Base-by-base conservation (phyloP, 1,140 invertebrate genomes). In the Drosophila watanabei region DNA sequence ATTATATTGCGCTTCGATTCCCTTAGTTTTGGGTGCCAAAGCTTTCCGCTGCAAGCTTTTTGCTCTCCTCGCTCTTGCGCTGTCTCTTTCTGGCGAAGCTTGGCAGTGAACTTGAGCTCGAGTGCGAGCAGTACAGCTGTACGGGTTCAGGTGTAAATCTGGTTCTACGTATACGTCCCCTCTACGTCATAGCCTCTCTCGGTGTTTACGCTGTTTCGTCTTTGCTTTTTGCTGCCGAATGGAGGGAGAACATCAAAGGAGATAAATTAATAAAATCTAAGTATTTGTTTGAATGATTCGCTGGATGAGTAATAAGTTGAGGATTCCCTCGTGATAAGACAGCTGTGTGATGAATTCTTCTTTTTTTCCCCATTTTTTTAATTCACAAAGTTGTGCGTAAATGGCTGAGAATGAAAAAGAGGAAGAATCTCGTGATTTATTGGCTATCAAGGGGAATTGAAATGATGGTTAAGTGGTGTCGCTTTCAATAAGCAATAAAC, bases 41-140 rank as follows among this genome's bases (percentile, higher is more conserved):
- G 72, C 82, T 81, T 68, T 72, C 30, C 28, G 24, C 30, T 6
- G n/a, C 52, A 69, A 85, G 82, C 83, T 86, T 76, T 71, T 56
- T 65, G 24, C 63, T 75, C 61, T 59, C 35, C 48, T 8, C 49
- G 16, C 48, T 51, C 28, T 49, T 30, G 1, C n/a, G 28, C 28
- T 35, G 24, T 45, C 56, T 57, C 61, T 59, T 28, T 63, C 37
- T 58, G 48, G 18, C 62, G 59, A n/a, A 14, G 45, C 59, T 77
- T 87, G 84, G 46, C 72, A 88, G 62, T 88, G 85, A 88, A 88
- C 85, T 87, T 88, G 80, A 59, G 70, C 68, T 62, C 62, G 49
- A 66, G 64, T 59, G 46, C 57, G 28, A 63, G 51, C 58, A 41
- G 30, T 30, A 49, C 32, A 64, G 45, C 24, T 43, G 24, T 57